phyloP scores from a whole-genome alignment of 2,888 invertebrate species.

The Eilema sororculum region DNA sequence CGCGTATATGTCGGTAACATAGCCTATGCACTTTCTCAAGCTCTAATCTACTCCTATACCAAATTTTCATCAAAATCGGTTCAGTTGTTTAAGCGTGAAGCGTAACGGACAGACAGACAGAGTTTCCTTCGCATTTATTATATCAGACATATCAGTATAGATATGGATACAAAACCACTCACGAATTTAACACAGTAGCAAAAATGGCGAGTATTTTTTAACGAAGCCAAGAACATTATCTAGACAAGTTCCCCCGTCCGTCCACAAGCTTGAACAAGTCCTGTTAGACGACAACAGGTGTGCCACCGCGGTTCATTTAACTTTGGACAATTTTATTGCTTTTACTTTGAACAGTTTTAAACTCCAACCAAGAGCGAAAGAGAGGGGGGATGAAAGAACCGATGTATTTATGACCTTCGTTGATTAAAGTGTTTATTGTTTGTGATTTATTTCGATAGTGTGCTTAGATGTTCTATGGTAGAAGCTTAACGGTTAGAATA shows the following conservation, averaged over 20 bases:
- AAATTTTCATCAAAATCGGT: too few species aligned
- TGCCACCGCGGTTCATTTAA: slow-evolving; percentile 55
- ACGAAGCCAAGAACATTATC: slow-evolving; percentile 18
- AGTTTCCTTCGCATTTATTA: too few species aligned
- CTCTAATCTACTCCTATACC: too few species aligned
- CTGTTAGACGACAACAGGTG: slow-evolving; percentile 58
- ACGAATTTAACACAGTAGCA: too few species aligned
- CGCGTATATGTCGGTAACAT: too few species aligned
- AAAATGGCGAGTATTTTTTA: not conserved
- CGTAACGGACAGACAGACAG: too few species aligned
- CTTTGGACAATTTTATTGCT: slow-evolving; percentile 59
- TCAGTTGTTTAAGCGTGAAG: too few species aligned
- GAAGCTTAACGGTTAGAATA: not conserved
- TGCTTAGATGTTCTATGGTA: not conserved
- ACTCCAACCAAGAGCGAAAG: slow-evolving; percentile 27
- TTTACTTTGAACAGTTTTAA: slow-evolving; percentile 34
- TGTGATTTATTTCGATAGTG: slow-evolving; percentile 1
- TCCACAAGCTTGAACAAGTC: slow-evolving; percentile 28
- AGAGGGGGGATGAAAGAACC: slow-evolving; percentile 20
- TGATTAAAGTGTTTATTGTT: slow-evolving; percentile 32
- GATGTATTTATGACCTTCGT: slow-evolving; percentile 39
- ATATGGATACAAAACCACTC: too few species aligned
- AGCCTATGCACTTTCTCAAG: too few species aligned
- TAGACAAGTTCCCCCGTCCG: slow-evolving; percentile 23
- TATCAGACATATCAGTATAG: too few species aligned